Conservation (phyloP, 2,888 invertebrate genomes). For the Acanthacorydalis orientalis region DNA sequence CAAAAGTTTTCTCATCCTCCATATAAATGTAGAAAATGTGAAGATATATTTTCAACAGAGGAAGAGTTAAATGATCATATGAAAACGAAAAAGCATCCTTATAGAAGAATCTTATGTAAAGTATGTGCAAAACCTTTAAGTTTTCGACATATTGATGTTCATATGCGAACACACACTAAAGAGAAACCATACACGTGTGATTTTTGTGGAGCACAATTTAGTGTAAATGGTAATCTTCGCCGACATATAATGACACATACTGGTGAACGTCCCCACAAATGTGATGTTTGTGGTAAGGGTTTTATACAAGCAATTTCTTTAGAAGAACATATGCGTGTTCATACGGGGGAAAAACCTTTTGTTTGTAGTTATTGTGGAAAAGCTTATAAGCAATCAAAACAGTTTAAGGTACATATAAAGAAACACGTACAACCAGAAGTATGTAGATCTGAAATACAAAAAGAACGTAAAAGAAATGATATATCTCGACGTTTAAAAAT, state of each 20-base stretch:
- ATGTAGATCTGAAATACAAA: background rate
- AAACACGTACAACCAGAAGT: background rate
- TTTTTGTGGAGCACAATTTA: constrained; percentile 6
- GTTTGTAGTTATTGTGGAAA: constrained; percentile 8
- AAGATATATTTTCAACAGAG: background rate
- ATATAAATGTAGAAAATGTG: background rate
- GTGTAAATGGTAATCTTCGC: constrained; percentile 4
- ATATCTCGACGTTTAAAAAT: background rate
- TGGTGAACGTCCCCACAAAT: constrained; percentile 7
- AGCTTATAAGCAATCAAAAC: constrained; percentile 4
- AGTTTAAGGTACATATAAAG: constrained; percentile 5
- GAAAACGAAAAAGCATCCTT: background rate
- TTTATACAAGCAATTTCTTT: constrained; percentile 8
- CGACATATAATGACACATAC: constrained; percentile 7
- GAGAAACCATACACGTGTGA: constrained; percentile 6
- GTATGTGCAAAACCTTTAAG: background rate
- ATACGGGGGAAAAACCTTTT: constrained; percentile 4
- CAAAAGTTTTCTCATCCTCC: background rate
- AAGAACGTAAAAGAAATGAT: background rate
- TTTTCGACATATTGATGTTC: background rate
- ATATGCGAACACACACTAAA: constrained; percentile 4
- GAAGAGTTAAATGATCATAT: background rate
- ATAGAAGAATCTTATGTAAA: background rate
- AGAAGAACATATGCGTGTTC: background rate
- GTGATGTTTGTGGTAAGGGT: constrained; percentile 2